A percentile compares a stretch with the other conserved stretches of the same genome.
These are phyloP conservation scores for Peucedramus taeniatus DNA, from an alignment of 2,113 vertebrate species.

Conservation along the genomic window DNA sequence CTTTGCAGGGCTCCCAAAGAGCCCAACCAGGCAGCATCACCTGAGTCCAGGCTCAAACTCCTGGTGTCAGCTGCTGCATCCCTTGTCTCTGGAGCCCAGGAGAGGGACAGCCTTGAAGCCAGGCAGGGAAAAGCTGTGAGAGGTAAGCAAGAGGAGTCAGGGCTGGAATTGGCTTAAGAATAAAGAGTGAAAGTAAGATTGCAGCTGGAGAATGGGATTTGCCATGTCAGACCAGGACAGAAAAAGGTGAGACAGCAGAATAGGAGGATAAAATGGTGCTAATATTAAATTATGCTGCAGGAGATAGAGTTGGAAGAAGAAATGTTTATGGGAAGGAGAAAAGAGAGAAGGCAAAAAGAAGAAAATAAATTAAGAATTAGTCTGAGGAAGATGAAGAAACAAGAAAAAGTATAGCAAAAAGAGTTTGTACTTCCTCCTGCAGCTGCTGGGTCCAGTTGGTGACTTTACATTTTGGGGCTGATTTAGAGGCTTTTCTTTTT, in stretches of 20 bases:
- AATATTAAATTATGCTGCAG: fast-evolving
- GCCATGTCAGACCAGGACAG: background rate
- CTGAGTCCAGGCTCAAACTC: background rate
- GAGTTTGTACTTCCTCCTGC: background rate
- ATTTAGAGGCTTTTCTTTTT: background rate
- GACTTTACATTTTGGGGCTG: background rate
- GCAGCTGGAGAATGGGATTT: background rate
- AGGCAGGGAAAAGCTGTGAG: background rate
- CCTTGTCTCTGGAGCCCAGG: background rate
- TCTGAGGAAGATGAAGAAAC: background rate
- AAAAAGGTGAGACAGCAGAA: background rate
- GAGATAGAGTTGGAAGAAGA: background rate
- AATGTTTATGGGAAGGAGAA: background rate
- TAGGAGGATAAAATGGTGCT: background rate
- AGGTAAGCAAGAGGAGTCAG: background rate
- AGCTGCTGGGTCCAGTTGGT: background rate
- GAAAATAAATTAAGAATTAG: background rate
- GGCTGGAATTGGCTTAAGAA: background rate
- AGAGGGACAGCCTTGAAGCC: background rate
- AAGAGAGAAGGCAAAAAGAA: background rate
- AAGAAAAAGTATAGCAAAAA: background rate
- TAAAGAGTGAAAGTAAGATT: background rate
- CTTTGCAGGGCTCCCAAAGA: background rate
- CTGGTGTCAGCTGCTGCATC: background rate
- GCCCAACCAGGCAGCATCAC: background rate